phyloP scores from a whole-genome alignment of 2,797 vertebrate genomes.

The Brachymystax lenok region DNA sequence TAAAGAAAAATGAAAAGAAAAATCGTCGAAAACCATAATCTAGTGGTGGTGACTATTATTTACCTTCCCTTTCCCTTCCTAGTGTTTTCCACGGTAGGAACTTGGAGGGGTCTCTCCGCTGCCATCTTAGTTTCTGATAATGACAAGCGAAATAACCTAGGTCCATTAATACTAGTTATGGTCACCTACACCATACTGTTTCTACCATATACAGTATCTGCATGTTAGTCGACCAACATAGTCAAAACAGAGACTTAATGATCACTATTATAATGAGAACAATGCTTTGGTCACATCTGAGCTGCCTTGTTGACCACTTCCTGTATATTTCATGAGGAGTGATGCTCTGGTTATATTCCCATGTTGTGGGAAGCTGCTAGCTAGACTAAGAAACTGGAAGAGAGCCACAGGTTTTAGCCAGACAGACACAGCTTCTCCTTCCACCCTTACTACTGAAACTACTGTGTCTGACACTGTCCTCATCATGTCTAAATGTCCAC shows the following conservation, averaged over 20 bases:
- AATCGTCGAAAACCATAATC: no score
- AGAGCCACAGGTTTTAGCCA: not conserved
- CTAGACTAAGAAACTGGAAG: not conserved
- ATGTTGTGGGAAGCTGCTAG: not conserved
- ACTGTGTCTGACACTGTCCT: not conserved
- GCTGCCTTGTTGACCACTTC: not conserved
- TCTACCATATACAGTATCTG: not conserved
- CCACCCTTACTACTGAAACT: not conserved
- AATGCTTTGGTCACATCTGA: not conserved
- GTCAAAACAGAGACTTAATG: not conserved
- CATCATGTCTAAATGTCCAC: not conserved
- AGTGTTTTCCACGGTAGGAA: not conserved
- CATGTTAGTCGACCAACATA: not conserved
- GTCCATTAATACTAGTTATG: not conserved
- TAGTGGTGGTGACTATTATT: not conserved
- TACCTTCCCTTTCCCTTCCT: not conserved
- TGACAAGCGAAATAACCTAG: not conserved
- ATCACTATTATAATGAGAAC: not conserved
- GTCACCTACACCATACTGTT: not conserved
- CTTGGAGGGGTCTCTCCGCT: not conserved
- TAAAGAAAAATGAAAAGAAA: no score
- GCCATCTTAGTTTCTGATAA: not conserved
- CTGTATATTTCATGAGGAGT: not conserved
- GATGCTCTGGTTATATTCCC: not conserved
- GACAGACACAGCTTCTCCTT: not conserved